Evolutionary conservation across 2,113 vertebrate species (phyloP), one percentile per base, ranked within the genome.

Genomic region (Carettochelys insculpta): DNA sequence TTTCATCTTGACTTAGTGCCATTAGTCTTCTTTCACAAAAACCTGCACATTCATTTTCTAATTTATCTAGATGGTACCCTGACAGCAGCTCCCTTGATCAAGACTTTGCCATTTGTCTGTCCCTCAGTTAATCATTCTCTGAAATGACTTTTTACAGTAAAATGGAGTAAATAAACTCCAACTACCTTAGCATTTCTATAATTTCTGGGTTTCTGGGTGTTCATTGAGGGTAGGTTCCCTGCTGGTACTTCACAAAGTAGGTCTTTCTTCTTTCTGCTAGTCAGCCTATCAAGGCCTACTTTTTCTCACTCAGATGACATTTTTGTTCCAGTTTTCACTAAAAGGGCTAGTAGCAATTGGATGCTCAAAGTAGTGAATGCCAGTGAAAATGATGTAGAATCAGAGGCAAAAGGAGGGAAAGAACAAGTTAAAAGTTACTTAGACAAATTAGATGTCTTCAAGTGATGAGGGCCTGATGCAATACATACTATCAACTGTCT

Each of bases 1-100:
- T 98, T 98, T 98, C 97, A 97, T 97, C 93, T 96, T 96, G 96
- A 97, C 97, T 97, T 98, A 97, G 97, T 93, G 92, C 94, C 97
- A 97, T 98, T 97, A 97, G 96, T 98, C 96, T 98, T 97, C 94
- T 94, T 97, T 97, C 96, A 94, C 95, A 97, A 97, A 97, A 97
- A 97, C 95, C 90, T 83, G 91, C 96, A 95, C 61, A 94, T 96
- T 98, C 97, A 97, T 97, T 97, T 96, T 96, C 94, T 97, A 97
- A 98, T 98, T 97, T 97, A 96, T 97, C 97, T 98, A 95, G 97
- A 98, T 98, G 96, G 96, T 97, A 97, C 56, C 94, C 96, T 97
- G 97, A 97, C 97, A 98, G 97, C 93, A 97, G 96, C 96, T 97
- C 94, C 97, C 96, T 97, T 97, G 97, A 98, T 97, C 97, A 87